phyloP scores from a whole-genome alignment of 2,113 vertebrate genomes.

The Psilopogon haemacephalus region DNA sequence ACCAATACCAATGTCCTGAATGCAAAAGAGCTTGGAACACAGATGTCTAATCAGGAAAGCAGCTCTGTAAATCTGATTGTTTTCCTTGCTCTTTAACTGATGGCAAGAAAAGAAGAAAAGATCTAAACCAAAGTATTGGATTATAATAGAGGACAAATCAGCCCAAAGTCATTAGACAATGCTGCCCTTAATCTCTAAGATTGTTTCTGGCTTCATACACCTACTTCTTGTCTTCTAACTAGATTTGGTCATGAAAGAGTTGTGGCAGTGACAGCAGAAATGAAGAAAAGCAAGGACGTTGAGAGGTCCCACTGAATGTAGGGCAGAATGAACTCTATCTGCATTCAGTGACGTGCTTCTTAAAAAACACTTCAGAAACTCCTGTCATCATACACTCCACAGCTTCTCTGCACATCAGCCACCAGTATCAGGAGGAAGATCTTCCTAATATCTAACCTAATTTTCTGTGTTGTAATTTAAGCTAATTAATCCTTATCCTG shows the following conservation, averaged over 20 bases:
- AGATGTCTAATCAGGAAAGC: conserved; percentile 27
- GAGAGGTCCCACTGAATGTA: neutral
- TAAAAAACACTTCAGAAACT: neutral
- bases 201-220: neutral
- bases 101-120: conserved; percentile 13
- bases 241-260: neutral
- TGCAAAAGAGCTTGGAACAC: conserved; percentile 33
- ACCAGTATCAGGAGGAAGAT: neutral
- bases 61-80: conserved; percentile 34
- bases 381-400: neutral
- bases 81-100: conserved; percentile 53
- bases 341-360: neutral
- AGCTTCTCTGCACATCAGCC: neutral
- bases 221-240: neutral
- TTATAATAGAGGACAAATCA: neutral
- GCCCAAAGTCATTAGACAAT: neutral
- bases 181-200: neutral
- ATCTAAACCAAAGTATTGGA: neutral
- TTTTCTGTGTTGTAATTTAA: neutral
- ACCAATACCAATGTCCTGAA: conserved; percentile 28
- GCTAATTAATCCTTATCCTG: neutral
- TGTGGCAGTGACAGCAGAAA: neutral
- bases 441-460: neutral
- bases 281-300: neutral
- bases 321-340: neutral